Conservation (phyloP, 1,140 invertebrate genomes). For the Pseudachorutes palmiensis region DNA sequence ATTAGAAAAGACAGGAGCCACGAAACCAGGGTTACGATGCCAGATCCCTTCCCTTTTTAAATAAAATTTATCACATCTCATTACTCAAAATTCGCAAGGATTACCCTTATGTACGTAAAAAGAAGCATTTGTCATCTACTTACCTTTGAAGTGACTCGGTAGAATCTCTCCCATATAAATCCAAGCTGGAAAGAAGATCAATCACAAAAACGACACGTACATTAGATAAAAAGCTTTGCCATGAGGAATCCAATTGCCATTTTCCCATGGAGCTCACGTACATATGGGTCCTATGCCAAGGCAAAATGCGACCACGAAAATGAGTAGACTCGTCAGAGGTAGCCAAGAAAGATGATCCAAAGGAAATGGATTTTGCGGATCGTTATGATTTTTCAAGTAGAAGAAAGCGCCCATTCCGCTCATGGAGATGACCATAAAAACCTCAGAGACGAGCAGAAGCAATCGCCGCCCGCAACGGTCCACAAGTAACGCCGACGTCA, state of each 20-base stretch:
- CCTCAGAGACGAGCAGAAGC: slow-evolving; percentile 40
- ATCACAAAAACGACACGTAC: slow-evolving; percentile 37
- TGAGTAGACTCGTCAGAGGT: slow-evolving; percentile 39
- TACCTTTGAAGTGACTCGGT: slow-evolving; percentile 9
- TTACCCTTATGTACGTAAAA: no score
- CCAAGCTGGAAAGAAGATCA: slow-evolving; percentile 42
- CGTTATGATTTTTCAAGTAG: slow-evolving; percentile 21
- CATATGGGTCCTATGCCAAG: slow-evolving; percentile 58
- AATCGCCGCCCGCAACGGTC: slow-evolving; percentile 56
- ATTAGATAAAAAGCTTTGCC: background rate
- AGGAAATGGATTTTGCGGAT: background rate
- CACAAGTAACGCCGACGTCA: slow-evolving; percentile 59
- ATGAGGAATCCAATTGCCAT: no score
- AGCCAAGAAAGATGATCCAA: slow-evolving; percentile 42
- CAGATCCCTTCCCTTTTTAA: slow-evolving; percentile 22
- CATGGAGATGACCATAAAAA: slow-evolving; percentile 34
- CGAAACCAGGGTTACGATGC: slow-evolving; percentile 21
- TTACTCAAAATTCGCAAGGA: no score
- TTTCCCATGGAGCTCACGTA: no score
- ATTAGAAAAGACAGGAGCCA: slow-evolving; percentile 44
- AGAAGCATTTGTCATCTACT: slow-evolving; percentile 48
- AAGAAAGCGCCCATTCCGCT: slow-evolving; percentile 35
- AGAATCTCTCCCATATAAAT: slow-evolving; percentile 50
- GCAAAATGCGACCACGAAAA: slow-evolving; percentile 50
- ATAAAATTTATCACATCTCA: background rate